phyloP scores from a whole-genome alignment of 2,113 vertebrate species.

The Anarrhichthys ocellatus region DNA sequence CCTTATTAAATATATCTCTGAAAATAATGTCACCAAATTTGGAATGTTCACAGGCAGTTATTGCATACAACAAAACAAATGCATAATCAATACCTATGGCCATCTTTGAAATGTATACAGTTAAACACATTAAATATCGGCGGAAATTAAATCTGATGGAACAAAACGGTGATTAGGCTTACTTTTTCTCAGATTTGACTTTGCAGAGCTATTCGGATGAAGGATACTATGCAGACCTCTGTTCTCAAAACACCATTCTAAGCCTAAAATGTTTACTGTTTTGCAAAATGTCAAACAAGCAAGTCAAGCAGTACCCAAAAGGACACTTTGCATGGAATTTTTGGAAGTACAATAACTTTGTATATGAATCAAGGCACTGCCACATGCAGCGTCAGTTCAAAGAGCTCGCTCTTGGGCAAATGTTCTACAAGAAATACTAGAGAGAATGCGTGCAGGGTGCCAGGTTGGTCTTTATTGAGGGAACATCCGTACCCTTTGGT shows the following conservation, averaged over 20 bases:
- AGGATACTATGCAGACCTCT: background rate
- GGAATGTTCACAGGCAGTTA: too few species aligned
- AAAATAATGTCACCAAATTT: too few species aligned
- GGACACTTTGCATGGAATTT: slow-evolving; percentile 13
- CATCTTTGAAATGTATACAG: too few species aligned
- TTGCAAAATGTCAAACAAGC: slow-evolving; percentile 24
- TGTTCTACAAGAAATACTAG: background rate
- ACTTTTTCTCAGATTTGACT: slow-evolving; percentile 4
- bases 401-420: slow-evolving; percentile 19
- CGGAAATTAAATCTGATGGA: too few species aligned
- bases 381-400: slow-evolving; percentile 21
- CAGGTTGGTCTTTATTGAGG: slow-evolving; percentile 34
- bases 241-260: background rate
- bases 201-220: background rate
- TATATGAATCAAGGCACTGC: slow-evolving; percentile 6
- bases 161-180: background rate
- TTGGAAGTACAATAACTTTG: slow-evolving; percentile 1
- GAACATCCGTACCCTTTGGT: slow-evolving; percentile 10
- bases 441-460: background rate
- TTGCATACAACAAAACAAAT: too few species aligned
- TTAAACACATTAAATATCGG: too few species aligned
- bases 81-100: too few species aligned
- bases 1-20: too few species aligned
- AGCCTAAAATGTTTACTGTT: background rate
- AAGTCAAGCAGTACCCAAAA: background rate